phyloP scores from a whole-genome alignment of 2,888 invertebrate species.

The Eupithecia tripunctaria region DNA sequence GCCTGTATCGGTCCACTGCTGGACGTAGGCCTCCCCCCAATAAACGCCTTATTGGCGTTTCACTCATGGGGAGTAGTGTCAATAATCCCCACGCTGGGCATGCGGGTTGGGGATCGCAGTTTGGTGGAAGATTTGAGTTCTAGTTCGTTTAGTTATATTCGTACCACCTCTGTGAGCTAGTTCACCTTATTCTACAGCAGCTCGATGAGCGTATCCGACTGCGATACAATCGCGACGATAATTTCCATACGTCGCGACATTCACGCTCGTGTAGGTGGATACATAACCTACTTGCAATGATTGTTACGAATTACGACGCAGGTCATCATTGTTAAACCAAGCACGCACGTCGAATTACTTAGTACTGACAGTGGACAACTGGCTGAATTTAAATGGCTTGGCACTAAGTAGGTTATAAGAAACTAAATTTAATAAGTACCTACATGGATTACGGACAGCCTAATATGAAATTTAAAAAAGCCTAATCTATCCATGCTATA shows the following conservation, averaged over 20 bases:
- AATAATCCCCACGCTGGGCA: too few species aligned
- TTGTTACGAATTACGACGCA: conserved; percentile 17
- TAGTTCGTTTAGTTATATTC: background rate
- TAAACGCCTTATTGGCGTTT: too few species aligned
- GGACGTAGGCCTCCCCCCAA: too few species aligned
- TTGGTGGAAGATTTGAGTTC: too few species aligned
- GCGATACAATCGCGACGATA: background rate
- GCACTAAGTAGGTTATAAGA: background rate
- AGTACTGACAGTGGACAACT: conserved; percentile 12
- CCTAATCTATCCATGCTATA: background rate
- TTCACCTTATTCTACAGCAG: background rate
- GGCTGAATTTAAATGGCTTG: conserved; percentile 1
- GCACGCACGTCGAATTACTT: conserved; percentile 24
- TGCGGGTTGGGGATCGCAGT: too few species aligned
- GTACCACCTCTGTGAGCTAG: background rate
- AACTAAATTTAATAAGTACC: background rate
- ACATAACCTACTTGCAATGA: conserved; percentile 5
- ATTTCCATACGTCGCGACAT: background rate
- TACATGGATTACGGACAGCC: too few species aligned
- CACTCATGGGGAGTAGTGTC: too few species aligned
- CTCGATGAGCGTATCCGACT: background rate
- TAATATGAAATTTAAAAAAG: background rate
- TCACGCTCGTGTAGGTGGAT: background rate
- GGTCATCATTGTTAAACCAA: conserved; percentile 11
- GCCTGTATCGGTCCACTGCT: too few species aligned